phyloP scores from a whole-genome alignment of 2,888 invertebrate species.

The Philereme vetulata region DNA sequence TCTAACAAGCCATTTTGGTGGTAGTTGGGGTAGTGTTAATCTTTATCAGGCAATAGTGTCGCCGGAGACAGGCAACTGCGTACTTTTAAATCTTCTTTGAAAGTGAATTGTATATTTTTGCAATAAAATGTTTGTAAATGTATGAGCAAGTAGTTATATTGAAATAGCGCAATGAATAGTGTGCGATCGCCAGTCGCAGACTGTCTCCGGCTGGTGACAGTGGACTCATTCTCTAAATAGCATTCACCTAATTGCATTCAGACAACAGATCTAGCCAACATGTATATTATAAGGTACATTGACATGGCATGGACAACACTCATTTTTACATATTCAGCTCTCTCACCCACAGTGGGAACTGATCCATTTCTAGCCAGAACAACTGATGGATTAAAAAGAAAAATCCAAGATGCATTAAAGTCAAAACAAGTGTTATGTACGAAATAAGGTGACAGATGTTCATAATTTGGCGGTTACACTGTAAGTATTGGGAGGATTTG shows the following conservation, averaged over 20 bases:
- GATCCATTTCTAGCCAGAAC: slow-evolving; percentile 86
- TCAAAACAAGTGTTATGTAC: slow-evolving; percentile 41
- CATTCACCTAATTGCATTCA: slow-evolving; percentile 82
- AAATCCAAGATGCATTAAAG: slow-evolving; percentile 75
- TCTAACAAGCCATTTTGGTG: slow-evolving; percentile 30
- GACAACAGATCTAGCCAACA: slow-evolving; percentile 78
- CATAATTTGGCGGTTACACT: slow-evolving; percentile 21
- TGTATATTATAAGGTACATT: slow-evolving; percentile 64
- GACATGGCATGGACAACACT: slow-evolving; percentile 77
- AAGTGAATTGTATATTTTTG: slow-evolving; percentile 1
- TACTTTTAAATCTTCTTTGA: neutral
- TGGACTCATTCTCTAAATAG: slow-evolving; percentile 75
- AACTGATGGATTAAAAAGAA: slow-evolving; percentile 82
- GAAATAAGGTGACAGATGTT: slow-evolving; percentile 23
- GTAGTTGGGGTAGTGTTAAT: slow-evolving; percentile 33
- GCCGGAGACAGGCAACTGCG: slow-evolving; percentile 66
- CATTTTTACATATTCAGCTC: slow-evolving; percentile 76
- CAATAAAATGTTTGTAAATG: neutral
- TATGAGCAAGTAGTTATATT: slow-evolving; percentile 1
- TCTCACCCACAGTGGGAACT: slow-evolving; percentile 86
- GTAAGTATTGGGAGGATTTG: slow-evolving; percentile 26
- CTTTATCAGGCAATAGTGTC: slow-evolving; percentile 57
- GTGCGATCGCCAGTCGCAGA: slow-evolving; percentile 43
- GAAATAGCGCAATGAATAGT: slow-evolving; percentile 26
- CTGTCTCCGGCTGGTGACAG: slow-evolving; percentile 73